These are phyloP conservation scores for Pseudorasbora parva DNA, from an alignment of 2,113 vertebrate genomes.

Conservation along the genomic window DNA sequence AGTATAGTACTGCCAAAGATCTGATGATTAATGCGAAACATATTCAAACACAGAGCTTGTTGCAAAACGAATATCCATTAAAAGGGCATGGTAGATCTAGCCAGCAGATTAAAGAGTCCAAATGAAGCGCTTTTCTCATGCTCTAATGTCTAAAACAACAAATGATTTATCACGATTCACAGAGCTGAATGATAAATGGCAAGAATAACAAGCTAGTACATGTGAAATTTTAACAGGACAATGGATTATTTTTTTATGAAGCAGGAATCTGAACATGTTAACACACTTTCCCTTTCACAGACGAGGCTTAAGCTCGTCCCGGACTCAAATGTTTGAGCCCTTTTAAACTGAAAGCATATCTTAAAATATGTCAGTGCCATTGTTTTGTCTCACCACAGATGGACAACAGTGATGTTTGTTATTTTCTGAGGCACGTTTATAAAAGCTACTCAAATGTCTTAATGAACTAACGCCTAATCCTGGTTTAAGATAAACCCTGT, in stretches of 20 bases:
- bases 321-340: too few relatives aligned
- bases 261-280: not conserved
- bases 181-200: not conserved
- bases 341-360: too few relatives aligned
- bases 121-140: not conserved
- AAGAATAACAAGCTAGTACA: not conserved
- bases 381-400: too few relatives aligned
- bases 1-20: not conserved
- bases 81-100: not conserved
- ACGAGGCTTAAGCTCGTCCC: too few relatives aligned
- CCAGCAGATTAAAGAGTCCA: not conserved
- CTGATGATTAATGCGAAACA: slow-evolving; percentile 8
- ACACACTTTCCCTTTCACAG: not conserved
- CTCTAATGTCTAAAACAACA: not conserved
- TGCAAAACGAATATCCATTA: not conserved
- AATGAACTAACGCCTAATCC: too few relatives aligned
- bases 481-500: too few relatives aligned
- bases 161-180: not conserved
- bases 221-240: not conserved
- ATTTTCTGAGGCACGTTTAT: too few relatives aligned
- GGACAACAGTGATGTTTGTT: too few relatives aligned
- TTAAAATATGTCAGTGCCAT: too few relatives aligned
- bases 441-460: too few relatives aligned
- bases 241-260: not conserved
- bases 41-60: not conserved